Evolutionary conservation across 2,888 invertebrate genomes (phyloP).

Genomic region (Geotrupes spiniger): DNA sequence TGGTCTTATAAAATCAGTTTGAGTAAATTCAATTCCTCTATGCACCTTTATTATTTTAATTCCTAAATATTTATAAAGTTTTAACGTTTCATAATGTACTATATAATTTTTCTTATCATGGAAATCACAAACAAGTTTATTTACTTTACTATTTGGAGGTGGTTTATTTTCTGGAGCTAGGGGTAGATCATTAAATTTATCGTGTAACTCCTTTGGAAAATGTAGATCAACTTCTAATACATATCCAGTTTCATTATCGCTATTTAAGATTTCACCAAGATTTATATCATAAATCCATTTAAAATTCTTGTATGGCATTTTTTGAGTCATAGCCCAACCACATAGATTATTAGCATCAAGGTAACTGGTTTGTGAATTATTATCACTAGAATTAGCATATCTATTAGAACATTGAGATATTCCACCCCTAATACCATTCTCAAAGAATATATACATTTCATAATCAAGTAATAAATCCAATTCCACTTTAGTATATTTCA

Average conservation of each 20-base stretch:
- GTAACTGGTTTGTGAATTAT: background rate
- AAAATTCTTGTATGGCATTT: constrained; percentile 5
- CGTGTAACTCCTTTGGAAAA: background rate
- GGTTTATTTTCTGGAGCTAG: constrained; percentile 8
- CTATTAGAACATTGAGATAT: constrained; percentile 5
- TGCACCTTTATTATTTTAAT: constrained; percentile 8
- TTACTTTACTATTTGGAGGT: constrained; percentile 5
- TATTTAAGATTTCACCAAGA: constrained; percentile 18
- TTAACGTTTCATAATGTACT: constrained; percentile 9
- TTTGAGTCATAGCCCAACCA: background rate
- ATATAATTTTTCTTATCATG: constrained; percentile 11
- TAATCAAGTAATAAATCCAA: too few species aligned
- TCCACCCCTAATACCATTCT: too few species aligned
- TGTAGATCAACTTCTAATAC: constrained; percentile 9
- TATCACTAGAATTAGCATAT: constrained; percentile 2
- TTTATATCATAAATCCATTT: constrained; percentile 9
- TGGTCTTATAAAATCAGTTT: constrained; percentile 11
- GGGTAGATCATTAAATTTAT: constrained; percentile 6
- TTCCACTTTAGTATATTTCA: too few species aligned
- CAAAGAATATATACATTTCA: too few species aligned
- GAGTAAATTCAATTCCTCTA: constrained; percentile 10
- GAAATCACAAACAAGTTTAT: constrained; percentile 12
- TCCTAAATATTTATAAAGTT: constrained; percentile 9
- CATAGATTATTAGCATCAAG: constrained; percentile 5
- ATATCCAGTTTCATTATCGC: constrained; percentile 14